A percentile compares a stretch with the other conserved stretches of the same genome.
phyloP scores from a whole-genome alignment of 2,888 invertebrate genomes.

The Apodemia mormo region DNA sequence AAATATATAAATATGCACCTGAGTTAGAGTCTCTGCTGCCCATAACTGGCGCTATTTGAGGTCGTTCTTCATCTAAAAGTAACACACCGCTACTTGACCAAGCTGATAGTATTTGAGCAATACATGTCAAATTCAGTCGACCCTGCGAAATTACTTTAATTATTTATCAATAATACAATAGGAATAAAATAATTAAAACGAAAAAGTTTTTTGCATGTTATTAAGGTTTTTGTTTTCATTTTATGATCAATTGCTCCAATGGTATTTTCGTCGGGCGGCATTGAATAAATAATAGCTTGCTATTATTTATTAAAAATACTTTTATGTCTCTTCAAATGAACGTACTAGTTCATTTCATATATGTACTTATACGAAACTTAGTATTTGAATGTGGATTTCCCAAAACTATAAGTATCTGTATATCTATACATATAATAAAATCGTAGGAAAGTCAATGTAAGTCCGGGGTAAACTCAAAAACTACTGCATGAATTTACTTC shows the following conservation, averaged over 20 bases:
- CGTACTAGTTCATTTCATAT: no score
- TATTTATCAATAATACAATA: background rate
- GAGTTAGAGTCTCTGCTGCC: constrained; percentile 83
- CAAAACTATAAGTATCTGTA: no score
- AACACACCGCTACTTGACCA: constrained; percentile 80
- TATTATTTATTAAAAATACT: background rate
- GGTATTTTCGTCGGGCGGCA: no score
- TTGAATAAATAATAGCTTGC: background rate
- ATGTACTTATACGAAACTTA: no score
- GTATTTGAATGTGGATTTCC: no score
- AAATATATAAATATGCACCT: constrained; percentile 47
- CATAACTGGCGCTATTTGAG: constrained; percentile 84
- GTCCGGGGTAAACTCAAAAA: no score
- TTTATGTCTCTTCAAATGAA: no score
- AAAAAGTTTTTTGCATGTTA: no score
- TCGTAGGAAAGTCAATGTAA: no score
- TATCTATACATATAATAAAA: no score
- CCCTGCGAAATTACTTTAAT: constrained; percentile 55
- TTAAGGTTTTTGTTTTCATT: no score
- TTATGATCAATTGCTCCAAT: background rate
- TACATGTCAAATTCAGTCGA: constrained; percentile 82
- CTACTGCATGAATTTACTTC: no score
- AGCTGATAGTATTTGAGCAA: constrained; percentile 81
- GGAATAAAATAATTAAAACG: background rate
- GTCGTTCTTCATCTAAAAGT: constrained; percentile 83